Evolutionary conservation across 2,888 invertebrate species (phyloP).

Genomic region (Philopedon plagiatum): DNA sequence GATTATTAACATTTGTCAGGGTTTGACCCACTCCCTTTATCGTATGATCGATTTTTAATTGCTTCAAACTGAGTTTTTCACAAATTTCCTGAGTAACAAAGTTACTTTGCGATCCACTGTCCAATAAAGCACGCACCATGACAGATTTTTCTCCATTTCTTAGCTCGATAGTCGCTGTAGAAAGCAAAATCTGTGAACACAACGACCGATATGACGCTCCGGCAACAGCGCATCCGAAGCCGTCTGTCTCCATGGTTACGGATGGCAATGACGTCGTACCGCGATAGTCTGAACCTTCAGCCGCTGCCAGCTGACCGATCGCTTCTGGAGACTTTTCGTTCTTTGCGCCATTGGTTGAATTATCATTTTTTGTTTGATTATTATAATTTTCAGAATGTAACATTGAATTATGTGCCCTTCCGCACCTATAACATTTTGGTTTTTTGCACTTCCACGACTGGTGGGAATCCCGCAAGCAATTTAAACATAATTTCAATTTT

Average conservation of each 20-base stretch:
- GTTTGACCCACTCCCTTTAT: slow-evolving; percentile 19
- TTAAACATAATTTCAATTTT: slow-evolving; percentile 38
- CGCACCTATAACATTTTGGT: slow-evolving; percentile 37
- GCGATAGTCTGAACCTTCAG: too few relatives aligned
- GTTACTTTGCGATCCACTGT: slow-evolving; percentile 25
- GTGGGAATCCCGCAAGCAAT: slow-evolving; percentile 43
- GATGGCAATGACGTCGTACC: too few relatives aligned
- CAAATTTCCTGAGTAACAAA: slow-evolving; percentile 12
- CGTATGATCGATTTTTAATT: slow-evolving; percentile 1
- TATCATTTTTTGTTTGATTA: background rate
- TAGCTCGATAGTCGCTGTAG: slow-evolving; percentile 14
- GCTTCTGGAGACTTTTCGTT: background rate
- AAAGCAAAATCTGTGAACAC: slow-evolving; percentile 16
- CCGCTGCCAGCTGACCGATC: background rate
- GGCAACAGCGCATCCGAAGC: background rate
- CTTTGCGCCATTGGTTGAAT: background rate
- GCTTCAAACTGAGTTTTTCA: slow-evolving; percentile 8
- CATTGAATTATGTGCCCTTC: slow-evolving; percentile 35
- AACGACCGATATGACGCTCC: background rate
- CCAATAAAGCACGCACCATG: too few relatives aligned
- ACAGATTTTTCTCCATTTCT: background rate
- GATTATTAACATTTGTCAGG: slow-evolving; percentile 5
- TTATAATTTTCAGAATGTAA: slow-evolving; percentile 22
- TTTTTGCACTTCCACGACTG: slow-evolving; percentile 17
- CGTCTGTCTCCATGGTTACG: background rate